Conservation (phyloP, 2,797 vertebrate species). For the Nyctibius grandis region DNA sequence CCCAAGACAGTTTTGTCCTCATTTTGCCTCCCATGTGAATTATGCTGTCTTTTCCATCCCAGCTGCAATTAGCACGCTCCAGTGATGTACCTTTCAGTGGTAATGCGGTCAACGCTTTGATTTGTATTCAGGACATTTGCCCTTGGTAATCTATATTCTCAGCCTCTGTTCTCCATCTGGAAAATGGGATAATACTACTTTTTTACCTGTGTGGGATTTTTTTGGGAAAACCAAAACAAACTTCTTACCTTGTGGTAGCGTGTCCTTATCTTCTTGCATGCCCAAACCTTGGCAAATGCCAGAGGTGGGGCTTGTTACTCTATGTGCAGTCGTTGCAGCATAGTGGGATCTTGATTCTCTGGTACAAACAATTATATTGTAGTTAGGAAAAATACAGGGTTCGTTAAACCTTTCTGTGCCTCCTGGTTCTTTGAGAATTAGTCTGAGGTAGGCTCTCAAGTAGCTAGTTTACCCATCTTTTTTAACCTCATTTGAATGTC, state of each 20-base stretch:
- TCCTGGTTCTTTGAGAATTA: neutral
- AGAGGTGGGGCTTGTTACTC: neutral
- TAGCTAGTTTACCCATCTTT: neutral
- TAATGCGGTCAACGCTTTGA: neutral
- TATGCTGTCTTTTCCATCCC: neutral
- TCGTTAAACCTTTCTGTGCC: neutral
- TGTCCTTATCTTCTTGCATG: neutral
- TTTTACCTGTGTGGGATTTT: neutral
- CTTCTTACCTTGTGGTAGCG: neutral
- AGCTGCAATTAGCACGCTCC: neutral
- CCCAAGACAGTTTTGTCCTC: neutral
- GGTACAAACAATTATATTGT: neutral
- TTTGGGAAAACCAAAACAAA: neutral
- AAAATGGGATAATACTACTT: neutral
- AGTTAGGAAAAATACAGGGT: neutral
- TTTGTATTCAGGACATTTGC: neutral
- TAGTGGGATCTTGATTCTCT: neutral
- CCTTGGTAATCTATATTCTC: neutral
- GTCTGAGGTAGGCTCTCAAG: neutral
- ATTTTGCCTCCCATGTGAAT: neutral
- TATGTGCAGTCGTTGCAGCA: neutral
- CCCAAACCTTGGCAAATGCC: neutral
- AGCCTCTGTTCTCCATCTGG: neutral
- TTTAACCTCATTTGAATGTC: neutral
- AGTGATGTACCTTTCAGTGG: neutral